Base-by-base conservation (phyloP, 1,140 invertebrate genomes). In the Gonioctena quinquepunctata region DNA sequence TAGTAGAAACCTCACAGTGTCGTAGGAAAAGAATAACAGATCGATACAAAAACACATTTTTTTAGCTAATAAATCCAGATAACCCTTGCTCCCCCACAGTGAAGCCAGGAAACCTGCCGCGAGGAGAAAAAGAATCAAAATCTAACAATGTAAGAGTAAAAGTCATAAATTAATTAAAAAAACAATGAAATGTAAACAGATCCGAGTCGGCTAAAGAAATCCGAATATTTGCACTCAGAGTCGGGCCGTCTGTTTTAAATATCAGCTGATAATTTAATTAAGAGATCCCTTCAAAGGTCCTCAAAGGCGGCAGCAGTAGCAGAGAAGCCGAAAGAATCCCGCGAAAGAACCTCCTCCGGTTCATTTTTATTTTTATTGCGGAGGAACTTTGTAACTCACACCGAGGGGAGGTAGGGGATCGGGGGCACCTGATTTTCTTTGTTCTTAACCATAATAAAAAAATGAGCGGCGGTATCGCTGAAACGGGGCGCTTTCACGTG, bases 201-300 rank as follows among this genome's bases (percentile, higher is more conserved):
- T 66, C 28, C 42, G 19, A 50, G 26, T 33, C 61, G 54, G 70
- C 68, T 48, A 71, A 61, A 33, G 69, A 74, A 74, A 78, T 79
- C 76, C 22, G 74, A 78, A 75, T 78, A 73, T 80, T 80, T 80
- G 74, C 77, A 76, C 69, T n/a, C n/a, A 72, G 69, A 69, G 33
- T 42, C 11, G 33, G 33, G 33, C 69, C 75, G 72, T 73, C 76
- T 73, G 77, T 76, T 80, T 80, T 78, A 78, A 80, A 80, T 80
- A 80, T 80, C 78, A 77, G 77, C 77, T 78, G 78, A 80, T 80
- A 78, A 80, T 80, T 80, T 80, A 80, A 80, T 80, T 80, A 80
- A 79, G 79, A 71, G 76, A 71, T 74, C 69, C 77, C 78, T 72
- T 74, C 74, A 75, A 76, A 75, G 76, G 71, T 73, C 70, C 71